Base-by-base conservation (phyloP, 2,888 invertebrate species). In the Bombylius discolor region DNA sequence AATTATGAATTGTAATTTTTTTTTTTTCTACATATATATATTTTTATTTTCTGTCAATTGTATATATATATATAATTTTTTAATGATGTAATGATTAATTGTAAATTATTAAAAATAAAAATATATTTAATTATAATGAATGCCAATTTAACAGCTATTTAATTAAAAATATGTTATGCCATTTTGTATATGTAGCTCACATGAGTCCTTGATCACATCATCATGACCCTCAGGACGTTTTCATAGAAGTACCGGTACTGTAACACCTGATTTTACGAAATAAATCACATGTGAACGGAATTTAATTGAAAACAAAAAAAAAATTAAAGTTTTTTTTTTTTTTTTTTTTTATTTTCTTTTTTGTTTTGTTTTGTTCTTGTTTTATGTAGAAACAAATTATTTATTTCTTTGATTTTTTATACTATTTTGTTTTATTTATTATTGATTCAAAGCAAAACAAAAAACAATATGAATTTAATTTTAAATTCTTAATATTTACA, bases 221-320 rank as follows among this genome's bases (percentile, higher is more conserved):
- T 49, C 39, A 55, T 55, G 50, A 50, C 50, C 47, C 8, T 42
- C 39, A 42, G 55, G 55, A 51, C 50, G 55, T 51, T 55, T 46
- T 50, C 46, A 50, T 50, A 55, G 55, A 50, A 55, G 55, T 49
- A 55, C 55, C 49, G 55, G 55, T 51, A 55, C 55, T 51, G 55
- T 55, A 55, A 55, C 50, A 55, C 55, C 55, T 55, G 55, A 55
- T 55, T 55, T 55, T 55, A n/a, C 50, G 50, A 55, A 55, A 55
- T 55, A 55, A 55, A 55, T 55, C 39, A 42, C 39, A 55, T 55
- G 50, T 55, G 50, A 55, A 55, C 46, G 50, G 46, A 50, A 50
- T 54, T 54, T 36, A 33, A 50, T 49, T 54, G 33, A 49, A 53
- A 54, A 32, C 32, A 49, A 48, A 44, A 47, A 47, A 39, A 47